These are phyloP conservation scores for Halesus radiatus DNA, from an alignment of 1,140 invertebrate species.

Conservation along the genomic window DNA sequence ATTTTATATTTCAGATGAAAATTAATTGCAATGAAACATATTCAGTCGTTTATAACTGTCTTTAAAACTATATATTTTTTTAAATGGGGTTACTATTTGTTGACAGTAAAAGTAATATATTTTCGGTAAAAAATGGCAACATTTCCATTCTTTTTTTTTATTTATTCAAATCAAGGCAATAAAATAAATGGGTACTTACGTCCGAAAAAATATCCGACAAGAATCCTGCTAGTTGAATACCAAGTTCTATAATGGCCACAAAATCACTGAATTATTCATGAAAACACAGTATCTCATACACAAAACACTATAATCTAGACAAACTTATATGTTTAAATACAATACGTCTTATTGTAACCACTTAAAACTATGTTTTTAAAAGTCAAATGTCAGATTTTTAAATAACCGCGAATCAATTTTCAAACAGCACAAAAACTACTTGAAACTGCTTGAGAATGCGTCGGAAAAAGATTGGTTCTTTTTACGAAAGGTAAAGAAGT, in stretches of 20 bases:
- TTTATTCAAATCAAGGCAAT: background rate
- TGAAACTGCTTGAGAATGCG: too few species aligned
- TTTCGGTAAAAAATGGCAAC: too few species aligned
- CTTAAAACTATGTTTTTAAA: background rate
- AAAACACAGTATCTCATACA: slow-evolving; percentile 5
- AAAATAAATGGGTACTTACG: background rate
- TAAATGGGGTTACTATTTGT: too few species aligned
- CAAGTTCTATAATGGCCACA: slow-evolving; percentile 13
- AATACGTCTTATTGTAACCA: background rate
- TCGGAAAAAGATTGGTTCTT: too few species aligned
- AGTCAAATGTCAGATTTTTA: background rate
- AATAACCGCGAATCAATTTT: background rate
- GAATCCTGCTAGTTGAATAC: background rate
- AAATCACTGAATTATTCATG: slow-evolving; percentile 11
- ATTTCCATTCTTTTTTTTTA: background rate
- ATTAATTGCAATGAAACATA: too few species aligned
- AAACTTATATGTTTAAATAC: background rate
- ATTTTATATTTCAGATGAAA: too few species aligned
- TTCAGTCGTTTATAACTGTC: too few species aligned
- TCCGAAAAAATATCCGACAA: slow-evolving; percentile 7
- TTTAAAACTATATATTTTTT: too few species aligned
- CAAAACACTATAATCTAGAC: slow-evolving; percentile 7
- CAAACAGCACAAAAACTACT: too few species aligned
- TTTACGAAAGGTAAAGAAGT: background rate
- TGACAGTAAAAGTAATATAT: too few species aligned